Percentiles rank a stretch among this genome's conserved stretches.
These are phyloP conservation scores for Ciconia nigra DNA, from an alignment of 2,797 vertebrate genomes.

Conservation along the genomic window DNA sequence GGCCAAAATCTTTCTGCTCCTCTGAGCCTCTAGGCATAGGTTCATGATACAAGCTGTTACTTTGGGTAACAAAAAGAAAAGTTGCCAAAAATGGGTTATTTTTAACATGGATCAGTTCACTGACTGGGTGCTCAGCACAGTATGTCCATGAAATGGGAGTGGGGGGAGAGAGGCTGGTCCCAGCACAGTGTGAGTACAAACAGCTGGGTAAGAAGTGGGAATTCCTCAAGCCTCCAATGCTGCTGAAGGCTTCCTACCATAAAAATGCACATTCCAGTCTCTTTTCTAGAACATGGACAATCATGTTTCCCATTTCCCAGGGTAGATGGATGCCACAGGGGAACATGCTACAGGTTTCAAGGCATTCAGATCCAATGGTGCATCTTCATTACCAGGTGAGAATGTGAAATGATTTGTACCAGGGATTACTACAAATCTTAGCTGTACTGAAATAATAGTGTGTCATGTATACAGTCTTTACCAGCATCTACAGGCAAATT, in stretches of 20 bases:
- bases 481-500: neutral
- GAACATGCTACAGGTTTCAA: neutral
- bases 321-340: neutral
- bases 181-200: neutral
- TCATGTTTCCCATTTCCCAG: neutral
- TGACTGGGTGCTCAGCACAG: no score
- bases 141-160: neutral
- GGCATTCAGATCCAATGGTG: neutral
- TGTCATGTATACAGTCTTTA: neutral
- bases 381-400: neutral
- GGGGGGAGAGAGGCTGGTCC: neutral
- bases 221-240: neutral
- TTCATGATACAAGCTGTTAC: neutral
- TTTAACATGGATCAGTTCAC: neutral
- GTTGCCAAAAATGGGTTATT: neutral
- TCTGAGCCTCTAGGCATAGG: neutral
- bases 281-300: neutral
- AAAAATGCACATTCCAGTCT: neutral
- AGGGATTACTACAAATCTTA: neutral
- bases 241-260: neutral
- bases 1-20: neutral
- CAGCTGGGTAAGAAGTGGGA: neutral
- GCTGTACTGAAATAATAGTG: neutral
- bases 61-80: neutral
- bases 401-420: neutral